A percentile compares a stretch with the other conserved stretches of the same genome.
phyloP scores from a whole-genome alignment of 2,797 vertebrate genomes.

The Phrynocephalus guinanensis region DNA sequence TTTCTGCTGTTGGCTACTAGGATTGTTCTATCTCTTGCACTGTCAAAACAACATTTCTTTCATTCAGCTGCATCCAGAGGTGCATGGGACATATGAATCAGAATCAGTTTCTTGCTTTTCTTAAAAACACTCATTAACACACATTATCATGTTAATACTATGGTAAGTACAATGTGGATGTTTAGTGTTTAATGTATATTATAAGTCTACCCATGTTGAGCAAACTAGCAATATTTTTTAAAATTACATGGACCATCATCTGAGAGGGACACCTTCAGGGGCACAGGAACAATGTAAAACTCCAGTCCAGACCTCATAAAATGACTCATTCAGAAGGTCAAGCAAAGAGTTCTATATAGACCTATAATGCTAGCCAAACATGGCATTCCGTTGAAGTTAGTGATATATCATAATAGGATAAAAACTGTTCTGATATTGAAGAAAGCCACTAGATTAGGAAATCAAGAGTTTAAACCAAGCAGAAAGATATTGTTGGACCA shows the following conservation, averaged over 20 bases:
- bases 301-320: neutral
- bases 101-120: constrained; percentile 44
- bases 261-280: neutral
- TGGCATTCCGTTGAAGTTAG: neutral
- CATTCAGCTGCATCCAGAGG: constrained; percentile 59
- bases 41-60: constrained; percentile 65
- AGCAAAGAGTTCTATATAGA: neutral
- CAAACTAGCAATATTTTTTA: constrained; percentile 9
- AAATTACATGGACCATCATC: constrained; percentile 7
- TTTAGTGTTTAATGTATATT: neutral
- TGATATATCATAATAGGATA: neutral
- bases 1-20: neutral
- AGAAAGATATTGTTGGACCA: neutral
- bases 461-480: neutral
- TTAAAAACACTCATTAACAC: constrained; percentile 50
- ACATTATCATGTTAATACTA: constrained; percentile 50
- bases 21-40: constrained; percentile 56
- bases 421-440: neutral
- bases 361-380: neutral
- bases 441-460: neutral
- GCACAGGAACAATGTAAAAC: neutral
- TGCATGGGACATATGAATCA: constrained; percentile 62
- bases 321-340: constrained; percentile 6
- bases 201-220: neutral
- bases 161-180: too few relatives aligned